These are phyloP conservation scores for Intellagama lesueurii DNA, from an alignment of 2,797 vertebrate species.

Conservation along the genomic window DNA sequence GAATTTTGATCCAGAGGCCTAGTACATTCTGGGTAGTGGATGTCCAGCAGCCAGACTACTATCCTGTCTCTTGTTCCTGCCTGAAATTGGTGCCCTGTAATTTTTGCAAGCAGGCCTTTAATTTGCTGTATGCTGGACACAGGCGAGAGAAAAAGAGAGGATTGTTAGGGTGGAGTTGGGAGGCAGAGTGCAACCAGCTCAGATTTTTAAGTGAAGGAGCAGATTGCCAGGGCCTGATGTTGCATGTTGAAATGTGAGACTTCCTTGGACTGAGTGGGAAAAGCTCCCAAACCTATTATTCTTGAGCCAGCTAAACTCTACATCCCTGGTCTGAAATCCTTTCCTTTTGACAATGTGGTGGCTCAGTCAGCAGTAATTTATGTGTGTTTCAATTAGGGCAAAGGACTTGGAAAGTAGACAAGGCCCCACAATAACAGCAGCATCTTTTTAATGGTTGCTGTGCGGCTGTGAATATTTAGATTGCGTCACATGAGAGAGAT, in stretches of 20 bases:
- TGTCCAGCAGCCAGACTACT: not conserved
- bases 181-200: conserved; percentile 18
- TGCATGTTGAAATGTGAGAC: not conserved
- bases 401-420: not conserved
- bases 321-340: not conserved
- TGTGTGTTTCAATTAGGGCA: not conserved
- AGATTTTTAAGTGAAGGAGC: conserved; percentile 26
- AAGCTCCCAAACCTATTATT: not conserved
- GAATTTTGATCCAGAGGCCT: not conserved
- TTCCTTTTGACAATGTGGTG: conserved; percentile 4
- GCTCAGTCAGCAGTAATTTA: not conserved
- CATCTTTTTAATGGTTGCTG: not conserved
- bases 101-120: conserved; percentile 38
- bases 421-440: not conserved
- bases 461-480: not conserved
- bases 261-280: not conserved
- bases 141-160: conserved; percentile 5
- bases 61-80: conserved; percentile 25
- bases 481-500: not conserved
- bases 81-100: conserved; percentile 32
- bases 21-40: not conserved
- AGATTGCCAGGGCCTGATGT: conserved; percentile 11
- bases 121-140: conserved; percentile 41
- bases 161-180: conserved; percentile 24
- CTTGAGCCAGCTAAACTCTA: conserved; percentile 2